Evolutionary conservation across 2,888 invertebrate genomes (phyloP), one percentile per base, ranked within the genome.

Genomic region (Homarus gammarus): DNA sequence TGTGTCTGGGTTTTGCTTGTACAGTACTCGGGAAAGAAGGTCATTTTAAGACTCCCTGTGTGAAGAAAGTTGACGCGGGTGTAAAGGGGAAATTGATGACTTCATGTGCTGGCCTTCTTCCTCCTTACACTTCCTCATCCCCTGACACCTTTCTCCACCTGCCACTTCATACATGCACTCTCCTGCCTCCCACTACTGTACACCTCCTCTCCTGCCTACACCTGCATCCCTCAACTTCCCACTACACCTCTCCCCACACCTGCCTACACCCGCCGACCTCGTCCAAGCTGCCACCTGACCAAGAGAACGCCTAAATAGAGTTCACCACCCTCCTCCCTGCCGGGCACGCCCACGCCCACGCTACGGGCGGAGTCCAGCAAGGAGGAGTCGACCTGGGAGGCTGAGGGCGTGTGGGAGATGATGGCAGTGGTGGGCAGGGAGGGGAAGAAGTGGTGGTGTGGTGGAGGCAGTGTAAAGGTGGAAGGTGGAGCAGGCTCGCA

Each of bases 271-370:
- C 64, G 2, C 61, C 61, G 3, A n/a, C 61, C 27, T 27, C 27
- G 61, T 3, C 64, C 56, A 22, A 8, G 68, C 68, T 40, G 27
- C 82, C 64, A 38, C 10, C 40, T 27, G 38, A 64, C 22, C 64
- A 81, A 15, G 64, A 36, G 36, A 56, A 56, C 78, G 27, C 64
- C 68, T 82, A 70, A 68, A 68, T 68, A 82, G 68, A 82, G 82
- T 82, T 82, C 82, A 68, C 82, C 82, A 82, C 68, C 82, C 82
- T 82, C 70, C 27, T 38, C 44, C 15, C 12, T 44, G 18, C 68
- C 44, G 38, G 82, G 68, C 82, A 82, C 82, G 82, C 82, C 82
- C 82, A 82, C 82, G 68, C 82, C 82, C 82, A 82, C 82, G 44
- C 82, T 49, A 82, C 31, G 82, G 82, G 82, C 44, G 82, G 82